These are phyloP conservation scores for Eupithecia exiguata DNA, from an alignment of 2,888 invertebrate species.

Conservation along the genomic window DNA sequence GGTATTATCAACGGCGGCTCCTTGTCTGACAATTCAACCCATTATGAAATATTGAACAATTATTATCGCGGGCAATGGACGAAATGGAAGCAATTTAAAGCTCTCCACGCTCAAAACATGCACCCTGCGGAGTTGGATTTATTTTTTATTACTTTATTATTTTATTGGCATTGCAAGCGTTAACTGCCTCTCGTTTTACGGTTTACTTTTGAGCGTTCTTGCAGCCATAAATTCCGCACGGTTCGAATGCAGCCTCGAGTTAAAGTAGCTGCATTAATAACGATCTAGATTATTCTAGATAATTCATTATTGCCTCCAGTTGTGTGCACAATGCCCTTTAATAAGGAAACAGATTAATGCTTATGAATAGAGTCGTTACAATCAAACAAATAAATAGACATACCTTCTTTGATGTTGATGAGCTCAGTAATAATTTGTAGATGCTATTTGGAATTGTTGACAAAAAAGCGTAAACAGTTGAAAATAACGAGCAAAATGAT, in stretches of 20 bases:
- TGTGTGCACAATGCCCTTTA: slow-evolving; percentile 54
- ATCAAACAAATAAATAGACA: slow-evolving; percentile 51
- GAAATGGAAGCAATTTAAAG: slow-evolving; percentile 65
- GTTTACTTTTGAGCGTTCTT: slow-evolving; percentile 71
- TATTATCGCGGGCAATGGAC: slow-evolving; percentile 61
- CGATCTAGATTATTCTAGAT: slow-evolving; percentile 69
- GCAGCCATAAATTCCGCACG: slow-evolving; percentile 67
- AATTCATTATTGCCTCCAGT: slow-evolving; percentile 61
- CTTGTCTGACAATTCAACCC: slow-evolving; percentile 59
- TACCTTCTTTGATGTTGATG: slow-evolving; percentile 60
- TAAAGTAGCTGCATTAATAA: slow-evolving; percentile 69
- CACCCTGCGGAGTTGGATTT: slow-evolving; percentile 64
- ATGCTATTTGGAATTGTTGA: slow-evolving; percentile 56
- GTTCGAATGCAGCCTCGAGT: slow-evolving; percentile 63
- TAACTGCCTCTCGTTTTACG: slow-evolving; percentile 73
- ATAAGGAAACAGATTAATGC: slow-evolving; percentile 53
- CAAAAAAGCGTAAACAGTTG: slow-evolving; percentile 70
- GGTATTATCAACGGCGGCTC: slow-evolving; percentile 56
- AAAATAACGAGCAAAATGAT: slow-evolving; percentile 77
- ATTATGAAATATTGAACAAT: slow-evolving; percentile 63
- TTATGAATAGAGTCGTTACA: slow-evolving; percentile 57
- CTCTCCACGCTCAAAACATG: slow-evolving; percentile 59
- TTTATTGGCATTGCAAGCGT: slow-evolving; percentile 73
- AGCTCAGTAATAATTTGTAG: slow-evolving; percentile 60
- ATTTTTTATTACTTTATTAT: slow-evolving; percentile 77